Evolutionary conservation across 1,140 invertebrate genomes (phyloP).

Genomic region (Chironomus striatipennis): DNA sequence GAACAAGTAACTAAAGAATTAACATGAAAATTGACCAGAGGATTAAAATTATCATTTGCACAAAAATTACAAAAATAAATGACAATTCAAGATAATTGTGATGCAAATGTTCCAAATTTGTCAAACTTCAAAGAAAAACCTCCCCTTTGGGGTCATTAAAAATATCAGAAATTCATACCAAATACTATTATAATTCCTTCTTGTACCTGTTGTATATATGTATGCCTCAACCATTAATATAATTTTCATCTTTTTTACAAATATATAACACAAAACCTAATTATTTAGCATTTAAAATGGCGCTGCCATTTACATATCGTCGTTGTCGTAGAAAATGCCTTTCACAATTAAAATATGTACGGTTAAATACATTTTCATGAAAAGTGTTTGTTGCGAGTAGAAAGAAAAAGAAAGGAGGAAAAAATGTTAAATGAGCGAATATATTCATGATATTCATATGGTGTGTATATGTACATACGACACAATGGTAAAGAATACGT

Average conservation of each 20-base stretch:
- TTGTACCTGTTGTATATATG: background rate
- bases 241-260: background rate
- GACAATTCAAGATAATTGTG: too few species aligned
- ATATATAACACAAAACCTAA: background rate
- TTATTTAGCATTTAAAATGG: slow-evolving; percentile 14
- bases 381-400: background rate
- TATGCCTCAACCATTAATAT: background rate
- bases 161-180: background rate
- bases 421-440: too few species aligned
- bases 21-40: too few species aligned
- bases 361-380: background rate
- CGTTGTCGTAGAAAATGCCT: slow-evolving; percentile 1
- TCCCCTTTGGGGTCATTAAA: background rate
- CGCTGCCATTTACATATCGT: slow-evolving; percentile 1
- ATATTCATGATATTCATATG: too few species aligned
- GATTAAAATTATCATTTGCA: too few species aligned
- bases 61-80: too few species aligned
- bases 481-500: slow-evolving; percentile 7
- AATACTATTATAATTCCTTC: background rate
- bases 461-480: background rate
- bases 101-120: too few species aligned
- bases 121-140: too few species aligned
- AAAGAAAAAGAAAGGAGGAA: background rate
- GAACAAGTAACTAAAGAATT: too few species aligned
- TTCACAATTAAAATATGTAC: slow-evolving; percentile 10